phyloP scores from a whole-genome alignment of 37 sponge, comb jelly and placozoan species.

The Lycopodina hypogea region DNA sequence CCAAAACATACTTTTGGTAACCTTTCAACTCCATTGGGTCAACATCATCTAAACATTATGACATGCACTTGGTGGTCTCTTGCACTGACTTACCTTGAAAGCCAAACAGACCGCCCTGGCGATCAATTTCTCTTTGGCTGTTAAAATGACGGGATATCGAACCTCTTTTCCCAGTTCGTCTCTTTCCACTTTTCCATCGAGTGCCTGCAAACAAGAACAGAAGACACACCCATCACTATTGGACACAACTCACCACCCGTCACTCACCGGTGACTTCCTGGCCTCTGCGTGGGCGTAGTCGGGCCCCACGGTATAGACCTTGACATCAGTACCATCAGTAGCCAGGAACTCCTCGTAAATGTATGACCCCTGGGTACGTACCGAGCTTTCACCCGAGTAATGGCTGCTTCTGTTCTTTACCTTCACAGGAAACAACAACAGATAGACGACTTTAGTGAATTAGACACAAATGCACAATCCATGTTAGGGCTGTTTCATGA shows the following conservation, averaged over 20 bases:
- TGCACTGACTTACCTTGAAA: conserved; percentile 70
- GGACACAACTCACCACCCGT: background rate
- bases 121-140: conserved; percentile 88
- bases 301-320: conserved; percentile 93
- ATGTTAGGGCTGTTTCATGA: too few relatives aligned
- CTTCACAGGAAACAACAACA: conserved; percentile 25
- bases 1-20: too few relatives aligned
- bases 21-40: too few relatives aligned
- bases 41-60: too few relatives aligned
- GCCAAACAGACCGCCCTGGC: conserved; percentile 85
- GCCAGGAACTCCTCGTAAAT: conserved; percentile 95
- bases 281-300: conserved; percentile 98
- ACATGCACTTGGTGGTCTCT: background rate
- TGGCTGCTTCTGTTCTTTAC: conserved; percentile 75
- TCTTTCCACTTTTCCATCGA: conserved; percentile 95
- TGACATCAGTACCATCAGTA: conserved; percentile 95
- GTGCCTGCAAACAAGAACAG: conserved; percentile 45
- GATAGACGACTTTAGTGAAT: background rate
- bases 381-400: conserved; percentile 60
- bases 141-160: conserved; percentile 90
- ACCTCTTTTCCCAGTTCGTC: conserved; percentile 88
- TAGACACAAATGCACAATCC: too few relatives aligned
- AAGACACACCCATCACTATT: background rate
- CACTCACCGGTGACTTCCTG: conserved; percentile 91
- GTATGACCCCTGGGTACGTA: conserved; percentile 80